Conservation (phyloP, 2,113 vertebrate genomes). For the Zosterops pallidus region DNA sequence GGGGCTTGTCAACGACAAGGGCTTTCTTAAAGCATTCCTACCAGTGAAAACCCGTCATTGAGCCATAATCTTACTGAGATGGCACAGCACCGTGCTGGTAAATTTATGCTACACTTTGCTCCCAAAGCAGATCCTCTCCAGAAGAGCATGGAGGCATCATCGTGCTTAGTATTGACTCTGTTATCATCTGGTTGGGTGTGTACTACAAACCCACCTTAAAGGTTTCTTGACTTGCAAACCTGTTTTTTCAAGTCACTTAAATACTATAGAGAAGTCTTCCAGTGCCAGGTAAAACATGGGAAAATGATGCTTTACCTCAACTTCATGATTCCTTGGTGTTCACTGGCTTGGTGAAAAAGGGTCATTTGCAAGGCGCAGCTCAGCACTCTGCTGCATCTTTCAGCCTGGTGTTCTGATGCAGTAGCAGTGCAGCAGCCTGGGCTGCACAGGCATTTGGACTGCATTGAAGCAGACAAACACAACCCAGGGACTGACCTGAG, state of each 20-base stretch:
- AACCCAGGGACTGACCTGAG: background rate
- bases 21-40: background rate
- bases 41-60: background rate
- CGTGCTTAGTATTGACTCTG: rapidly evolving
- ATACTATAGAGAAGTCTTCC: background rate
- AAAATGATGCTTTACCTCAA: background rate
- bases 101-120: background rate
- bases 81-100: background rate
- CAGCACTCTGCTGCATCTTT: rapidly evolving
- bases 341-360: background rate
- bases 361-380: background rate
- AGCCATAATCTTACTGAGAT: background rate
- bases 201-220: background rate
- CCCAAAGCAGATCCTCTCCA: background rate
- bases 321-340: background rate
- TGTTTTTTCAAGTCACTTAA: background rate
- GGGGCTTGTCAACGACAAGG: background rate
- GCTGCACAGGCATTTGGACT: background rate
- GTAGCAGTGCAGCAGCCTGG: background rate
- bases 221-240: background rate
- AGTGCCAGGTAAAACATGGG: background rate
- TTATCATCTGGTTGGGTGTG: background rate
- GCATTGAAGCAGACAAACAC: rapidly evolving
- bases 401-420: background rate
- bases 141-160: background rate